A percentile compares a stretch with the other conserved stretches of the same genome.
Conservation (phyloP, 2,888 invertebrate genomes). For the Synergus japonicus region DNA sequence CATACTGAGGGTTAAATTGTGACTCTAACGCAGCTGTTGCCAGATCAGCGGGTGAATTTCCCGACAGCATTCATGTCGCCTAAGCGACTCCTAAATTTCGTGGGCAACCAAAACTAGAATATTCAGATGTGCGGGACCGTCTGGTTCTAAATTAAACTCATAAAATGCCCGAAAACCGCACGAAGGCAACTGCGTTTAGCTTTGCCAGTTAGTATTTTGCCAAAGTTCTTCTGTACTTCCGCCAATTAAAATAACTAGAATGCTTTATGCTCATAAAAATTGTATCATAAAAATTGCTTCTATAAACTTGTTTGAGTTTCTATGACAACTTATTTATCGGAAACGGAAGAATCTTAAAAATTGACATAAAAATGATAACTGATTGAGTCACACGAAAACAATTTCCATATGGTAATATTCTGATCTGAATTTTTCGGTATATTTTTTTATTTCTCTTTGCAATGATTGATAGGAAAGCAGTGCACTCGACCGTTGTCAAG, state of each 20-base stretch:
- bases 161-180: slow-evolving; percentile 68
- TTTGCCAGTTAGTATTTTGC: slow-evolving; percentile 52
- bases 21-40: slow-evolving; percentile 59
- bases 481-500: slow-evolving; percentile 14
- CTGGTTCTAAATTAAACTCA: slow-evolving; percentile 72
- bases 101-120: slow-evolving; percentile 64
- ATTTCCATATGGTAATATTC: too few relatives aligned
- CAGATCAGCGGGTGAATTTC: slow-evolving; percentile 54
- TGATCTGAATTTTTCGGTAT: neutral
- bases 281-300: too few relatives aligned
- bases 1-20: slow-evolving; percentile 9
- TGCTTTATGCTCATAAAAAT: neutral
- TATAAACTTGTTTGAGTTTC: slow-evolving; percentile 42
- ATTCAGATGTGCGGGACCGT: slow-evolving; percentile 56
- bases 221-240: slow-evolving; percentile 49
- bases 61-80: slow-evolving; percentile 45
- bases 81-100: slow-evolving; percentile 64
- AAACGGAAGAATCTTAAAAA: neutral
- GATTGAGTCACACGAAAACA: neutral
- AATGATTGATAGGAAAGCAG: slow-evolving; percentile 32
- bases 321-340: neutral
- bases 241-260: slow-evolving; percentile 21
- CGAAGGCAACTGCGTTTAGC: slow-evolving; percentile 56
- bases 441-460: neutral
- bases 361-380: neutral